These are phyloP conservation scores for Anomalospiza imberbis DNA, from an alignment of 2,797 vertebrate genomes.

Conservation along the genomic window DNA sequence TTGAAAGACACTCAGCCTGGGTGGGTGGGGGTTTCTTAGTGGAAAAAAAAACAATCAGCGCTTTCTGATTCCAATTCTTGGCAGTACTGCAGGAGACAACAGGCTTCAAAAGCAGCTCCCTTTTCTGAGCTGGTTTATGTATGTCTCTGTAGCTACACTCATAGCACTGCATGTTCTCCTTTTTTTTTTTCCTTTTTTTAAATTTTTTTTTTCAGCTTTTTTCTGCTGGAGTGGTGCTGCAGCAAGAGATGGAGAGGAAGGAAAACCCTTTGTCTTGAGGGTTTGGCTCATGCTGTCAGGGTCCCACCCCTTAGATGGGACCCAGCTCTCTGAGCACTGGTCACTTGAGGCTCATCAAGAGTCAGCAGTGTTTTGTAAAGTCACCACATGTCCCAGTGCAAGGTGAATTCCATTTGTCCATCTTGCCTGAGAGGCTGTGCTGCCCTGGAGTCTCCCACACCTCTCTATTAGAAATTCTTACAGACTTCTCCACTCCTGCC, in stretches of 20 bases:
- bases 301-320: rapidly evolving
- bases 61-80: background rate
- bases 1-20: background rate
- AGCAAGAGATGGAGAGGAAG: background rate
- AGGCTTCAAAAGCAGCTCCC: background rate
- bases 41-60: background rate
- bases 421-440: background rate
- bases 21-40: rapidly evolving
- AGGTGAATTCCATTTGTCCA: background rate
- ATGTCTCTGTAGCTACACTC: background rate
- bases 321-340: background rate
- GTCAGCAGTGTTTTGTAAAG: background rate
- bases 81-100: background rate
- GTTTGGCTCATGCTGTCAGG: rapidly evolving
- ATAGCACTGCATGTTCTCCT: background rate
- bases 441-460: background rate
- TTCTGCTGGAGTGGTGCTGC: background rate
- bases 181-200: rapidly evolving
- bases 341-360: background rate
- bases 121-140: background rate
- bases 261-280: background rate
- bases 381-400: background rate
- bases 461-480: background rate
- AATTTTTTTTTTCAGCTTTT: background rate
- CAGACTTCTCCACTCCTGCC: background rate